Conservation (phyloP, 2,797 vertebrate species). For the Falco naumanni region DNA sequence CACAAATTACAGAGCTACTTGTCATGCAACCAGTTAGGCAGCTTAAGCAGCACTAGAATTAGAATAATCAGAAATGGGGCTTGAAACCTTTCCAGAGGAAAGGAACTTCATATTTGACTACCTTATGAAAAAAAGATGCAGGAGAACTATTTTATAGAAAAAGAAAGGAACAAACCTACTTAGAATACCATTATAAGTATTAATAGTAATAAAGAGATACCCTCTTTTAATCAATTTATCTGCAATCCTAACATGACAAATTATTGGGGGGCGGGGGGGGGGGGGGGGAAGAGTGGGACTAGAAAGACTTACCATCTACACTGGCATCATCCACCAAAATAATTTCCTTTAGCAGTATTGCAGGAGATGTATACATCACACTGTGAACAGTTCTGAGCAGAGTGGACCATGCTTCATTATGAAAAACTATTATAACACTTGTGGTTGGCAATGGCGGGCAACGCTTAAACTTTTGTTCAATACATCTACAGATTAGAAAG, state of each 20-base stretch:
- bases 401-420: constrained; percentile 98
- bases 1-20: not conserved
- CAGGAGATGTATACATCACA: constrained; percentile 95
- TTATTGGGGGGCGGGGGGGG: too few species aligned
- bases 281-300: not conserved
- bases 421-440: constrained; percentile 97
- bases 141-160: not conserved
- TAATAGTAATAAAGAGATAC: not conserved
- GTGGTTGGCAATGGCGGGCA: constrained; percentile 92
- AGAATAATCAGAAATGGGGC: not conserved
- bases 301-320: constrained; percentile 84
- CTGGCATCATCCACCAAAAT: constrained; percentile 99
- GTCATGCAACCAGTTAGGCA: not conserved
- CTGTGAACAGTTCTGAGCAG: constrained; percentile 96
- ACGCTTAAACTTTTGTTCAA: constrained; percentile 95
- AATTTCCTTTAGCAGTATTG: constrained; percentile 94
- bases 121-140: not conserved
- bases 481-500: constrained; percentile 85
- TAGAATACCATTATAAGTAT: not conserved
- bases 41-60: not conserved
- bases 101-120: not conserved
- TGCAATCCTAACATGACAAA: not conserved
- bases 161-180: not conserved
- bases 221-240: not conserved
- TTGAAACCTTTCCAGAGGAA: not conserved